Conservation (phyloP, 1,140 invertebrate species). For the Asobara japonica region DNA sequence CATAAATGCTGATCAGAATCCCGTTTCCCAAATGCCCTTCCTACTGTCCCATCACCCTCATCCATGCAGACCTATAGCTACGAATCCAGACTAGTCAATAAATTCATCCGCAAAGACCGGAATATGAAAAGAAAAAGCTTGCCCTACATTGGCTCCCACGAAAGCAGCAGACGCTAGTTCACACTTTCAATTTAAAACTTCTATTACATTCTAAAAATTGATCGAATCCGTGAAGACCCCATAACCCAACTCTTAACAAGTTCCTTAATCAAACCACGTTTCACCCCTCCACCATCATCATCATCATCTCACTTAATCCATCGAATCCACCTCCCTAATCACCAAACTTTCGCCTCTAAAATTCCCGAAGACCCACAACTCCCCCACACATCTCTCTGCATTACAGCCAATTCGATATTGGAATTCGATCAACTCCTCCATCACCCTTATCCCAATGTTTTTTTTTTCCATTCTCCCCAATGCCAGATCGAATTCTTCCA, state of each 20-base stretch:
- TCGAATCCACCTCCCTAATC: conserved; percentile 26
- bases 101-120: too few species aligned
- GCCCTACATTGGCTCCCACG: too few species aligned
- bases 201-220: neutral
- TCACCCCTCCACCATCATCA: neutral
- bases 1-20: too few species aligned
- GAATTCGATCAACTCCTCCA: conserved; percentile 63
- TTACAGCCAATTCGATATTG: conserved; percentile 58
- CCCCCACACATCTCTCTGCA: conserved; percentile 6
- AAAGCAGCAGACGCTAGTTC: too few species aligned
- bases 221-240: neutral
- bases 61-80: too few species aligned
- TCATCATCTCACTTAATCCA: conserved; percentile 18
- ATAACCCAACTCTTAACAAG: conserved; percentile 18
- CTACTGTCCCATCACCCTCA: neutral
- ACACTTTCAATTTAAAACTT: conserved; percentile 6
- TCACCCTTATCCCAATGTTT: conserved; percentile 24
- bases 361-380: conserved; percentile 33
- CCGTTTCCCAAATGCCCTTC: neutral
- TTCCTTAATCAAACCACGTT: conserved; percentile 30
- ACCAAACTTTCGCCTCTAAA: conserved; percentile 33
- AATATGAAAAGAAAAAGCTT: too few species aligned
- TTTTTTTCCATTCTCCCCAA: neutral
- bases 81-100: too few species aligned
- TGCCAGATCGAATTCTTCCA: conserved; percentile 62